Evolutionary conservation across 2,888 invertebrate genomes (phyloP).

Genomic region (Catocala fraxini): DNA sequence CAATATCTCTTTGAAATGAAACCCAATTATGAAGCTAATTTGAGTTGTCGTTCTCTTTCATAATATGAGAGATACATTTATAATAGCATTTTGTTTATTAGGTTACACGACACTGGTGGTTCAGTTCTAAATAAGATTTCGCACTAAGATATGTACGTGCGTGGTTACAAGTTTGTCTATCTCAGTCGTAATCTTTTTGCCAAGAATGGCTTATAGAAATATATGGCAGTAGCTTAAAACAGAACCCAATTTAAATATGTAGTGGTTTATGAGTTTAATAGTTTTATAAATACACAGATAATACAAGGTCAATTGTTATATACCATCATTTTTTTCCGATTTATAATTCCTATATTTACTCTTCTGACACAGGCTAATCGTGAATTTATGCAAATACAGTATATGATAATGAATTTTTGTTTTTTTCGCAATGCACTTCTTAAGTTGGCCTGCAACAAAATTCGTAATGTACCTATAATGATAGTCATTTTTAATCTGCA

Average conservation of each 20-base stretch:
- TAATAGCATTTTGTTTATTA: constrained; percentile 40
- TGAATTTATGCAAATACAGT: too few species aligned
- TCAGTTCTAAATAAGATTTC: constrained; percentile 34
- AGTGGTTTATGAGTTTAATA: neutral
- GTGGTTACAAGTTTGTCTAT: constrained; percentile 18
- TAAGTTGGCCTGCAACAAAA: too few species aligned
- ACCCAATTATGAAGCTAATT: constrained; percentile 62
- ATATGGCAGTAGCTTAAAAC: constrained; percentile 14
- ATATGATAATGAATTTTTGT: too few species aligned
- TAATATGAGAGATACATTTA: constrained; percentile 23
- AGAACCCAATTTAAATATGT: constrained; percentile 15
- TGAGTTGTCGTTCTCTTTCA: constrained; percentile 46
- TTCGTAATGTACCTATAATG: too few species aligned
- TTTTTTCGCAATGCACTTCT: too few species aligned
- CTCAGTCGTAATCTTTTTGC: constrained; percentile 16
- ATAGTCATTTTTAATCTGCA: too few species aligned
- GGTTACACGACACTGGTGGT: constrained; percentile 35
- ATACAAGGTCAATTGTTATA: neutral
- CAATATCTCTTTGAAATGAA: constrained; percentile 59
- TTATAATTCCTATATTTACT: too few species aligned
- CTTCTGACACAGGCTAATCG: too few species aligned
- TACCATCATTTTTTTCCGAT: too few species aligned
- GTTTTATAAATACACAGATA: neutral
- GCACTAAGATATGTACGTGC: constrained; percentile 13
- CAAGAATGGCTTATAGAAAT: constrained; percentile 23